These are phyloP conservation scores for Heliconius ismenius DNA, from an alignment of 2,888 invertebrate genomes.

Conservation along the genomic window DNA sequence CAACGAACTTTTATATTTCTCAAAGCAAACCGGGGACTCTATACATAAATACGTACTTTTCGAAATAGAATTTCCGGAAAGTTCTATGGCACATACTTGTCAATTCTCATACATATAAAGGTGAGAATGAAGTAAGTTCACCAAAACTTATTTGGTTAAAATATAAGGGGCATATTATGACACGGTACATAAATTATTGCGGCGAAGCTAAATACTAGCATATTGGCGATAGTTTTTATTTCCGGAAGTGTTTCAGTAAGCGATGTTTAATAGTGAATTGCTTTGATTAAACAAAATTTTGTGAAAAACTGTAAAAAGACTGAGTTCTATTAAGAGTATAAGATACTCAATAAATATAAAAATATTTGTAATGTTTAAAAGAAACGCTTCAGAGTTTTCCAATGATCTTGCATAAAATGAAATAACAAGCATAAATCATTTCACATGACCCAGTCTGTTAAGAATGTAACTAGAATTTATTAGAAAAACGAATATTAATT, in stretches of 20 bases:
- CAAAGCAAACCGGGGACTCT: constrained; percentile 32
- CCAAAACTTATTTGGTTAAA: background rate
- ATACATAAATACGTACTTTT: constrained; percentile 18
- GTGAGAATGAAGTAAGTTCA: background rate
- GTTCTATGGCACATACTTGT: constrained; percentile 13
- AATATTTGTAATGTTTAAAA: constrained; percentile 11
- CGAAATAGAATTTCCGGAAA: constrained; percentile 35
- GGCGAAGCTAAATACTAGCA: background rate
- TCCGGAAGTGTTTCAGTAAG: background rate
- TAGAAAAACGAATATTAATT: no score
- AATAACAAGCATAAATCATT: constrained; percentile 1
- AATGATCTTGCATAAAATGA: background rate
- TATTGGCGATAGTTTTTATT: background rate
- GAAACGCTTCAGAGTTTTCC: background rate
- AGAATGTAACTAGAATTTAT: no score
- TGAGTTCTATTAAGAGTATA: background rate
- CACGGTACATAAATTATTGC: background rate
- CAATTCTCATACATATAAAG: constrained; percentile 4
- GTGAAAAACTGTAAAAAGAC: no score
- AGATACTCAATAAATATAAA: background rate
- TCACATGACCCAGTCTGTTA: background rate
- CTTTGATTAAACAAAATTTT: no score
- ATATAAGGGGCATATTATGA: background rate
- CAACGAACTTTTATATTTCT: constrained; percentile 38
- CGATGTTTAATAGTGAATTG: no score